Evolutionary conservation across 2,797 vertebrate species (phyloP), one percentile per base, ranked within the genome.

Genomic region (Pangasius mekongensis): DNA sequence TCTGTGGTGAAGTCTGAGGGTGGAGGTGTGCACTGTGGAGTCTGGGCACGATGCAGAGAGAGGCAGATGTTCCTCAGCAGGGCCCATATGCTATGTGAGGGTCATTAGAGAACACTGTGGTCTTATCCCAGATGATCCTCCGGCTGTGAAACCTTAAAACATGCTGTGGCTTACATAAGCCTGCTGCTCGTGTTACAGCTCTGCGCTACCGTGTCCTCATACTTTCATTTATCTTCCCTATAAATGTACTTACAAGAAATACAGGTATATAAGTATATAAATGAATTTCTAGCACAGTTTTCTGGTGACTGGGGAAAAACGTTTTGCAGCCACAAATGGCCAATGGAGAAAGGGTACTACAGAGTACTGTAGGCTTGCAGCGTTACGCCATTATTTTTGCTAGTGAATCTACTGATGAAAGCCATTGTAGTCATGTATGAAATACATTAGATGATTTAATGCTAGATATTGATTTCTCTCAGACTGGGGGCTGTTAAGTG

Each of bases 1-100:
- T 33, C 20, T 4, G 36, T 18, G 36, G 36, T 64, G 80, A 56
- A 33, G 16, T 27, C n/a, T 33, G 52, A 11, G 30, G 30, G 30
- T 58, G 52, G 54, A 22, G 54, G 3, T 60, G 11, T 39, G 56
- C 33, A 9, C 16, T 20, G 30, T 80, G 52, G 77, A 47, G 36
- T 64, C 80, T 62, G 82, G 49, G 30, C 73, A 83, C 86, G 88
- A 87, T 87, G 81, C 87, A 54, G 71, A 80, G 83, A 54, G 87
- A 83, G 60, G 80, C 85, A 64, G 74, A 87, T 90, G 83, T 84
- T 86, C 33, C 43, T 87, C 85, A 60, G 52, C 81, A 87, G 82
- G 64, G 62, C 62, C 85, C 88, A 89, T 86, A 87, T 87, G 88
- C 83, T 89, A 22, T 47, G 20, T 54, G 49, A 83, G 85, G 47